Evolutionary conservation across 2,797 vertebrate species (phyloP).

Genomic region (Neopelma chrysocephalum): DNA sequence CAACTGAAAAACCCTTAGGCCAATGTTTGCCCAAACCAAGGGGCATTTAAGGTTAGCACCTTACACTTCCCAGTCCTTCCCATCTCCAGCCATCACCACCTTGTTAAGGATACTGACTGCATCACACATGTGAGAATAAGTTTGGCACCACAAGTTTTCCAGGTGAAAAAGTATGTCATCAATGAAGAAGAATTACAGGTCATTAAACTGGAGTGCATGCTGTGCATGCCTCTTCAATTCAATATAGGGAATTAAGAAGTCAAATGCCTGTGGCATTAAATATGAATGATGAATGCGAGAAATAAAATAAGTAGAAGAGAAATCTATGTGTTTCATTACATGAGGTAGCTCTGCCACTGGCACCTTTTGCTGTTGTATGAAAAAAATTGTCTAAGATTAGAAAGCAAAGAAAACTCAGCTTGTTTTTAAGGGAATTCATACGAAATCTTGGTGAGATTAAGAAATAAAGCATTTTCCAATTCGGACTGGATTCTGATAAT

Average conservation of each 20-base stretch:
- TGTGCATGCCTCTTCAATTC: conserved; percentile 52
- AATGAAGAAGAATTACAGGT: conserved; percentile 49
- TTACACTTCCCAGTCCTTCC: background rate
- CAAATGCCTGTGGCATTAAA: conserved; percentile 65
- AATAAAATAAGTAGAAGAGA: conserved; percentile 66
- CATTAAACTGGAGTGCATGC: conserved; percentile 33
- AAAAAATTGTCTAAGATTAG: background rate
- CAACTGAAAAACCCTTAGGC: background rate
- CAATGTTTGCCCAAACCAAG: background rate
- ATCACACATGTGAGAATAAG: background rate
- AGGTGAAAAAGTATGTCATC: conserved; percentile 52
- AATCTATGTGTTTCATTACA: conserved; percentile 63
- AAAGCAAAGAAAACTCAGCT: background rate
- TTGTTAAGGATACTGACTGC: background rate
- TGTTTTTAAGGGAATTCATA: background rate
- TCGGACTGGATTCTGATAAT: background rate
- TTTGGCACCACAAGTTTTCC: conserved; percentile 9
- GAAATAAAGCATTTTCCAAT: background rate
- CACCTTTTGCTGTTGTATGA: conserved; percentile 6
- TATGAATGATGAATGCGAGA: conserved; percentile 64
- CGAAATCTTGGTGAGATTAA: background rate
- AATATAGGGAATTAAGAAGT: conserved; percentile 67
- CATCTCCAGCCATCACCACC: background rate
- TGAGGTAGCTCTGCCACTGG: conserved; percentile 13
- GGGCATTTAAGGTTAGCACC: conserved; percentile 28